phyloP scores from a whole-genome alignment of 2,113 vertebrate species.

The Alethe diademata region DNA sequence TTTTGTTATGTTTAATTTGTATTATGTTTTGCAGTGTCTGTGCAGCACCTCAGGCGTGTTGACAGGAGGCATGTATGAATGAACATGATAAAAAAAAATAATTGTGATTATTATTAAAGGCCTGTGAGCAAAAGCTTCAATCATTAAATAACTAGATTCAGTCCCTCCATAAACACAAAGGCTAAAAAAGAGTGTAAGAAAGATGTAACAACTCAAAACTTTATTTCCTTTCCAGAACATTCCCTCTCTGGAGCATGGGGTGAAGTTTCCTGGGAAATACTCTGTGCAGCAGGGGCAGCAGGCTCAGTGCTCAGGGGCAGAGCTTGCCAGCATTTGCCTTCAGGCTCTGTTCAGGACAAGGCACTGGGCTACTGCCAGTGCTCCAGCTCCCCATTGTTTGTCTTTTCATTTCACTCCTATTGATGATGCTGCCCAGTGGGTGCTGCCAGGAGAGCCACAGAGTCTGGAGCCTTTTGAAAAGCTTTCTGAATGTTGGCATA shows the following conservation, averaged over 20 bases:
- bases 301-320: not conserved
- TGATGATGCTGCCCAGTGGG: not conserved
- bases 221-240: not conserved
- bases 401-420: not conserved
- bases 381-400: not conserved
- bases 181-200: not conserved
- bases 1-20: constrained; percentile 5
- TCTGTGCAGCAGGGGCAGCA: not conserved
- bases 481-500: not conserved
- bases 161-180: not conserved
- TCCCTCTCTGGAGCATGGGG: not conserved
- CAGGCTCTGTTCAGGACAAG: not conserved
- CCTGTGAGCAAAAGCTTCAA: constrained; percentile 44
- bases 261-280: not conserved
- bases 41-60: not conserved
- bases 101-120: constrained; percentile 26
- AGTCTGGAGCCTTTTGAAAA: not conserved
- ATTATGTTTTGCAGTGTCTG: not conserved
- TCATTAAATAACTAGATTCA: constrained; percentile 42
- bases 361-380: not conserved
- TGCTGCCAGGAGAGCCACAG: not conserved
- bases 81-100: constrained; percentile 36
- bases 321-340: not conserved
- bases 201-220: not conserved
- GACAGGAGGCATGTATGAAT: constrained; percentile 1